Base-by-base conservation (phyloP, 2,797 vertebrate species). In the Helarctos malayanus region DNA sequence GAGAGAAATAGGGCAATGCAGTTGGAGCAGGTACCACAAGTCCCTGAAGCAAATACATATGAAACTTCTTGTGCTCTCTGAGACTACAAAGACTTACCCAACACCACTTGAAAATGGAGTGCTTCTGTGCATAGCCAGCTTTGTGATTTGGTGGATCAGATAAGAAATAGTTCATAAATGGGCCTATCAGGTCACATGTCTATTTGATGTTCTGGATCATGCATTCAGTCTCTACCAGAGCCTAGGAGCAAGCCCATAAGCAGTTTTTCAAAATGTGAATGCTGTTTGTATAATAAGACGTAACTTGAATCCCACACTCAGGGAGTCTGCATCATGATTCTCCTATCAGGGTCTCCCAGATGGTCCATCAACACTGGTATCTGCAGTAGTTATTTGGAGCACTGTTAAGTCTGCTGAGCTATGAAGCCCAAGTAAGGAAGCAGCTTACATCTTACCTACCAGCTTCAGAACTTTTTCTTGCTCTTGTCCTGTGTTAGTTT, bases 211-310 rank as follows among this genome's bases (percentile, higher is more conserved):
- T 91, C 21, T 10, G 52, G 63, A 35, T 79, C 23, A 83, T 49
- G 54, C 5, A 47, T 89, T 63, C 7, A 7, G 27, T 52, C 19
- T 81, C 49, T 56, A 45, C 5, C 4, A 52, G 68, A 61, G 11
- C 47, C 47, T 35, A 23, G 16, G 3, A 85, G 76, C 71, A 81
- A 80, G 16, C 7, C 32, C 35, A 54, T 59, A 41, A 87, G 23
- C 29, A 82, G 41, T 71, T 76, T 96, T 89, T 86, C 57, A 95
- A 76, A 68, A 38, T 61, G n/a, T 56, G 19, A 84, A 19, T n/a
- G 38, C 38, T n/a, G 61, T 47, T 68, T 94, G 38, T 87, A 18
- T 19, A 80, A 80, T 9, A 84, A 89, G 10, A 1, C 14, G 32
- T 8, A 57, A 25, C 27, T 89, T 11, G n/a, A 90, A 56, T 73